phyloP scores from a whole-genome alignment of 1,140 invertebrate species.

The Cyclargus thomasi region DNA sequence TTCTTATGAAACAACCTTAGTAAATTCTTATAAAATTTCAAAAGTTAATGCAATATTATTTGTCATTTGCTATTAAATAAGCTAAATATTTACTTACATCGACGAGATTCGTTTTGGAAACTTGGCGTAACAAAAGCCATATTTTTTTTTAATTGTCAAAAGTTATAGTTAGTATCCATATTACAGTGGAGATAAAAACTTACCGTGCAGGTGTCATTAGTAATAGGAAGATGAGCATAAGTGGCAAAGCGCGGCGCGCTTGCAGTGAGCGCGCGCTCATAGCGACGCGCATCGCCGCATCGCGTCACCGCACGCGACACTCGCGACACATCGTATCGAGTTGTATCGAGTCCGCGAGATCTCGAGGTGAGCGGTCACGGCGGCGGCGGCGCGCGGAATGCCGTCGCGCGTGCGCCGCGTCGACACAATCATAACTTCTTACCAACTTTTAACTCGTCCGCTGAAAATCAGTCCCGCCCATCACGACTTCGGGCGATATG shows the following conservation, averaged over 20 bases:
- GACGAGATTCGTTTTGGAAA: too few species aligned
- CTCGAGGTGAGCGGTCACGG: slow-evolving; percentile 47
- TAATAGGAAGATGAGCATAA: slow-evolving; percentile 40
- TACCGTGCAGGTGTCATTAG: slow-evolving; percentile 50
- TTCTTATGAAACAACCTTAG: too few species aligned
- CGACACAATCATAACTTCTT: slow-evolving; percentile 30
- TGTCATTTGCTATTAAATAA: too few species aligned
- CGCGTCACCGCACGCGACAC: slow-evolving; percentile 45
- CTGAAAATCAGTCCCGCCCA: slow-evolving; percentile 23
- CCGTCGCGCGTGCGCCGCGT: slow-evolving; percentile 65
- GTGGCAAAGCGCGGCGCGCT: slow-evolving; percentile 34
- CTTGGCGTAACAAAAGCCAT: too few species aligned
- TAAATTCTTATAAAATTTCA: too few species aligned
- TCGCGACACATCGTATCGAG: slow-evolving; percentile 18
- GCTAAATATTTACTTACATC: too few species aligned
- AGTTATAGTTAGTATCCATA: too few species aligned
- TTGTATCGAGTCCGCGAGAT: slow-evolving; percentile 11
- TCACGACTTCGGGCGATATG: too few species aligned
- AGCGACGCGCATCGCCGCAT: slow-evolving; percentile 53
- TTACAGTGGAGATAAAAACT: too few species aligned
- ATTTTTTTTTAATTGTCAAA: too few species aligned
- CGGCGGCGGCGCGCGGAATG: slow-evolving; percentile 53
- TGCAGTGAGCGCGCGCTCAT: slow-evolving; percentile 33
- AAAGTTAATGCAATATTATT: too few species aligned
- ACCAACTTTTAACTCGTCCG: slow-evolving; percentile 32